Conservation (phyloP, 2,888 invertebrate species). For the Gastrophysa polygoni region DNA sequence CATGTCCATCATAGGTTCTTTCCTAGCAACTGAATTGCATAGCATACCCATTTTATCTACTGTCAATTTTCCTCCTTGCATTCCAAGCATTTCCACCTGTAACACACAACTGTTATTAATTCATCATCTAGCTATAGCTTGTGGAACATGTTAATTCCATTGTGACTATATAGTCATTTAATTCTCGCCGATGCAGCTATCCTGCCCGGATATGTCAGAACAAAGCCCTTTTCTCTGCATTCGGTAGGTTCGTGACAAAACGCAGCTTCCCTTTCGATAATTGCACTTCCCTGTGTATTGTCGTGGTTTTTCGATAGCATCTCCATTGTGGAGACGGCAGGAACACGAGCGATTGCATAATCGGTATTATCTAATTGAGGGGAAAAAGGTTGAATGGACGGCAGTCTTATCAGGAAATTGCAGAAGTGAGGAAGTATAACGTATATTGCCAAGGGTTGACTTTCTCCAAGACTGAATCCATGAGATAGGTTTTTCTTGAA, state of each 20-base stretch:
- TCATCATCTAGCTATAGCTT: no score
- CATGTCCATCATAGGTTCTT: no score
- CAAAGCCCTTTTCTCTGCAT: conserved; percentile 30
- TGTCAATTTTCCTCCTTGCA: no score
- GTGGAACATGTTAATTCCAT: background rate
- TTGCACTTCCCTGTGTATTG: conserved; percentile 38
- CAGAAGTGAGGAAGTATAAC: background rate
- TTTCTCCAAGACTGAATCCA: background rate
- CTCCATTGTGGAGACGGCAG: conserved; percentile 27
- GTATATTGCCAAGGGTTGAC: background rate
- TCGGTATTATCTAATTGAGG: background rate
- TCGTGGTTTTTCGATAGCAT: conserved; percentile 36
- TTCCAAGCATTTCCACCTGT: no score
- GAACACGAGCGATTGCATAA: conserved; percentile 11
- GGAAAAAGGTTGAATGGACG: background rate
- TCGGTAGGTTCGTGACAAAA: conserved; percentile 37
- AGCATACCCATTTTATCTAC: no score
- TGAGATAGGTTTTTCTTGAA: no score
- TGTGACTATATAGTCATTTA: background rate
- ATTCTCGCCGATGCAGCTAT: conserved; percentile 9
- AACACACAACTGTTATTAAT: no score
- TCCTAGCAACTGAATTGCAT: no score
- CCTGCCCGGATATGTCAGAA: conserved; percentile 28
- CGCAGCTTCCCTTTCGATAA: conserved; percentile 39
- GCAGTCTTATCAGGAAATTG: background rate